Percentiles rank a stretch among this genome's conserved stretches.
Evolutionary conservation across 1,140 invertebrate genomes (phyloP).

Genomic region (Drosophila sucinea): DNA sequence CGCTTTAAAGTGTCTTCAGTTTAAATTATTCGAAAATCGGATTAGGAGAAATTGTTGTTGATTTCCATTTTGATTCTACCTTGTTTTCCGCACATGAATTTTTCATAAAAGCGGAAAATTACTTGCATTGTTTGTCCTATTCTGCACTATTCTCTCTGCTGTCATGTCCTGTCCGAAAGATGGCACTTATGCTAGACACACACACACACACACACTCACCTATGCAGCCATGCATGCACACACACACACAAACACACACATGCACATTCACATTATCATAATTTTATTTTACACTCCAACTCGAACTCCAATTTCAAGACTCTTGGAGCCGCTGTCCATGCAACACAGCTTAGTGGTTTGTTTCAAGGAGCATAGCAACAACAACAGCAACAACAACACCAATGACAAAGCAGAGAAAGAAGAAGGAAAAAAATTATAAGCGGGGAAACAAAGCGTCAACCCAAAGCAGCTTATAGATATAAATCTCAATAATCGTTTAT

Average conservation of each 20-base stretch:
- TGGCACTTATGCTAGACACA: conserved; percentile 13
- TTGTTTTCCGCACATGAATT: conserved; percentile 12
- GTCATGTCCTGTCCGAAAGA: conserved; percentile 13
- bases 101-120: conserved; percentile 22
- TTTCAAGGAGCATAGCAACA: conserved; percentile 17
- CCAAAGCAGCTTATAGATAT: conserved; percentile 64
- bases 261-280: conserved; percentile 23
- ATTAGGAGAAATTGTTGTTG: conserved; percentile 5
- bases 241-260: not conserved
- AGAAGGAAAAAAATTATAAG: conserved; percentile 26
- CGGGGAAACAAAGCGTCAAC: conserved; percentile 51
- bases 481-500: conserved; percentile 67
- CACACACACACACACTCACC: conserved; percentile 15
- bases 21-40: not conserved
- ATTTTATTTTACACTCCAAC: conserved; percentile 26
- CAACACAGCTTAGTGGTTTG: conserved; percentile 26
- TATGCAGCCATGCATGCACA: not conserved
- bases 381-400: conserved; percentile 2
- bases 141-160: not conserved
- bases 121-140: conserved; percentile 7
- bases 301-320: conserved; percentile 5
- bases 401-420: conserved; percentile 5
- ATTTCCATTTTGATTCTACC: conserved; percentile 9
- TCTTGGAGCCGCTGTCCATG: conserved; percentile 18
- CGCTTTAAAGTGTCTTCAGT: not conserved